Base-by-base conservation (phyloP, 2,113 vertebrate genomes). In the Oreochromis aureus region DNA sequence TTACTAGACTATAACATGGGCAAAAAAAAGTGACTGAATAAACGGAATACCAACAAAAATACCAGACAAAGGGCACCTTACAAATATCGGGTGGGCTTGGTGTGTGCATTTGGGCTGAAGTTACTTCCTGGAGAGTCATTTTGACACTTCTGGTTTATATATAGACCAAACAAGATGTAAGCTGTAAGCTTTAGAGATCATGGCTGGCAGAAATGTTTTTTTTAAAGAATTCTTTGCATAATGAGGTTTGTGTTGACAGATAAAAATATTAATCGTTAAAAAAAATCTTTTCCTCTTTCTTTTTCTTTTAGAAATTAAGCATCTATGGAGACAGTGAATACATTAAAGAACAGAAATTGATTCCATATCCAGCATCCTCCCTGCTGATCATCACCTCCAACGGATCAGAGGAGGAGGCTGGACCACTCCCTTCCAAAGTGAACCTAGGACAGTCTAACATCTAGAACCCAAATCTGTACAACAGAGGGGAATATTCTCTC, bases 321-420 rank as follows among this genome's bases (percentile, higher is more conserved):
- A 99, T 99, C 92, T 98, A 98, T 85, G 98, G 98, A 82, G 99
- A 99, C 93, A 87, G 97, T 94, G 98, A 99, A 69, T 97, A 96
- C 86, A 87, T 97, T 71, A 97, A 97, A 58, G 97, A 98, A 81
- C 95, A 98, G 92, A 99, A 99, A 89, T 95, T 99, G 88, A 97
- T 84, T 89, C 97, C 96, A 34, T 99, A 99, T 3, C 96, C 98
- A 80, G 88, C 97, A 19, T 97, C 98, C 88, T 98, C 98, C 51
- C 97, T 99, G 71, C 94, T 99, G 85, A 94, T 99, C 87, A 94
- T 99, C 89, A 96, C 96, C 88, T 97, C 96, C 87, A 96, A 96
- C 82, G 97, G 96, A 13, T 89, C 95, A 2, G 97, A 97, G 6
- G 94, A 97, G 87, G 98, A 98, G 93, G 98, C 98, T 2, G 98